Evolutionary conservation across 2,888 invertebrate genomes (phyloP).

Genomic region (Palloptera scutellata): DNA sequence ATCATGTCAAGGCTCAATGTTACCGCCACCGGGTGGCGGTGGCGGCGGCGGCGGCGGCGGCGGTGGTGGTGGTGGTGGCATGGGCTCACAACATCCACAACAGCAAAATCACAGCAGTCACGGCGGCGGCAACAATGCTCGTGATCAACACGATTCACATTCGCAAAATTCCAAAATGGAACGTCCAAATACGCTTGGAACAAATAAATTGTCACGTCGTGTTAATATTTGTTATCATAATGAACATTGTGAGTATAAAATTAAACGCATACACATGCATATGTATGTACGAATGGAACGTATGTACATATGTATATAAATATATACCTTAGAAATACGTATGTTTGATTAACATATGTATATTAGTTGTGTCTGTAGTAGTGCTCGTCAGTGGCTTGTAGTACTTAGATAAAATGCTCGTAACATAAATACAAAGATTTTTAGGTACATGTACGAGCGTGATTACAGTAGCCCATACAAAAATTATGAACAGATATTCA

Average conservation of each 20-base stretch:
- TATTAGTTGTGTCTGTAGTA: too few relatives aligned
- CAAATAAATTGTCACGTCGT: conserved; percentile 79
- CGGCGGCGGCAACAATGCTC: conserved; percentile 49
- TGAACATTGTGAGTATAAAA: conserved; percentile 72
- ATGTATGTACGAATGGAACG: too few relatives aligned
- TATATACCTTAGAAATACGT: too few relatives aligned
- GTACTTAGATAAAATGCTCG: too few relatives aligned
- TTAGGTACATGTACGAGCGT: too few relatives aligned
- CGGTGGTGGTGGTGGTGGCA: conserved; percentile 35
- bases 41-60: conserved; percentile 61
- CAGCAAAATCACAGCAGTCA: conserved; percentile 43
- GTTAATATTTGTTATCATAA: conserved; percentile 79
- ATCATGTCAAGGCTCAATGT: conserved; percentile 61
- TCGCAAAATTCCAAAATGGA: conserved; percentile 71
- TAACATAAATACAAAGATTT: too few relatives aligned
- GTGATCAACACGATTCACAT: conserved; percentile 49
- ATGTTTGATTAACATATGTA: too few relatives aligned
- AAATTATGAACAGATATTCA: too few relatives aligned
- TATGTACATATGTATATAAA: too few relatives aligned
- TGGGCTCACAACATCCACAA: conserved; percentile 34
- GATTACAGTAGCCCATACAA: too few relatives aligned
- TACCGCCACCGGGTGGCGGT: conserved; percentile 65
- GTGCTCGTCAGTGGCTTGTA: too few relatives aligned
- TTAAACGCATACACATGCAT: too few relatives aligned
- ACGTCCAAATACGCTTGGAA: conserved; percentile 81